phyloP scores from a whole-genome alignment of 2,113 vertebrate genomes.

The Pygoscelis adeliae region DNA sequence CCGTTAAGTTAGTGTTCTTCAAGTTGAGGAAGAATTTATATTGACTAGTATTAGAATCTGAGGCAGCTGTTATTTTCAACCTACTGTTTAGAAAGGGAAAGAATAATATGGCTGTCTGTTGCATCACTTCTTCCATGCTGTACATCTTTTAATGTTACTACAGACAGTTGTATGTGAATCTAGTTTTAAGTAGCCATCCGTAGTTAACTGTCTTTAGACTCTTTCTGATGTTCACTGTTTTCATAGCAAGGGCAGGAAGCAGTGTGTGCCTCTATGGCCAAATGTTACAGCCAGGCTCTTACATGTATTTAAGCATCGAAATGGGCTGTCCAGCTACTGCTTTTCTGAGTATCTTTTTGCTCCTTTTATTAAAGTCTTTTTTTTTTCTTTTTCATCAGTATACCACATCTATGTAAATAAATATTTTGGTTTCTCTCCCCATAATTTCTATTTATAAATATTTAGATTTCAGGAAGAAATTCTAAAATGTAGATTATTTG shows the following conservation, averaged over 20 bases:
- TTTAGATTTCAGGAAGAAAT: neutral
- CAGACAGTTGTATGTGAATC: neutral
- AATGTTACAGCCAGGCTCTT: neutral
- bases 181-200: neutral
- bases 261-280: neutral
- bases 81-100: neutral
- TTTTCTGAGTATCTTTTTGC: neutral
- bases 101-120: neutral
- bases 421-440: neutral
- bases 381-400: neutral
- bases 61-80: neutral
- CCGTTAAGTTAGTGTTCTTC: neutral
- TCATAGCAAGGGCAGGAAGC: neutral
- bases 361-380: neutral
- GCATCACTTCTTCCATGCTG: neutral
- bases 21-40: neutral
- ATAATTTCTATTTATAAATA: neutral
- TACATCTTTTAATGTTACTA: neutral
- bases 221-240: neutral
- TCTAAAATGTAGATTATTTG: neutral
- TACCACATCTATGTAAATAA: neutral
- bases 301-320: neutral
- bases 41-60: neutral
- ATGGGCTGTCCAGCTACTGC: neutral
- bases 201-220: neutral